Evolutionary conservation across 2,888 invertebrate genomes (phyloP).

Genomic region (Emmelina monodactyla): DNA sequence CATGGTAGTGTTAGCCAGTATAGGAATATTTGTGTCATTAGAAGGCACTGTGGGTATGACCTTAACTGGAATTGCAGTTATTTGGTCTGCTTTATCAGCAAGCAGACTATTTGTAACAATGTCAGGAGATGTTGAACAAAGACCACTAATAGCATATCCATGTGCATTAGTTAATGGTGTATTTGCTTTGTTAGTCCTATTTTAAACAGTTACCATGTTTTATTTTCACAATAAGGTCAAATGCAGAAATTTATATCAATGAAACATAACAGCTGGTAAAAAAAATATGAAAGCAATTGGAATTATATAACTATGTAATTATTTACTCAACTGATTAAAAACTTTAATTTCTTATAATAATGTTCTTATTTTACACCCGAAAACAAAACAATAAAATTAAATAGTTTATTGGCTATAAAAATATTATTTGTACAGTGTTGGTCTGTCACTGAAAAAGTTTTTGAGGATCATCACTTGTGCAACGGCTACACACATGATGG

Average conservation of each 20-base stretch:
- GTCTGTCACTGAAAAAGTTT: slow-evolving; percentile 81
- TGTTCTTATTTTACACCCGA: slow-evolving; percentile 11
- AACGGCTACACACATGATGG: slow-evolving; percentile 85
- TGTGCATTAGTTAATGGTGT: slow-evolving; percentile 92
- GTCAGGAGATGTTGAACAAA: slow-evolving; percentile 85
- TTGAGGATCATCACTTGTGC: slow-evolving; percentile 90
- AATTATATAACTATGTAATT: too few relatives aligned
- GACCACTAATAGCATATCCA: slow-evolving; percentile 89
- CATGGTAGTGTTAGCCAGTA: slow-evolving; percentile 84
- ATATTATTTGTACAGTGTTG: slow-evolving; percentile 51
- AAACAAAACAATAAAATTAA: slow-evolving; percentile 16
- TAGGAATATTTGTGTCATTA: slow-evolving; percentile 81
- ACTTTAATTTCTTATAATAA: too few relatives aligned
- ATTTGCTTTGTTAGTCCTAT: slow-evolving; percentile 90
- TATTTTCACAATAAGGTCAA: too few relatives aligned
- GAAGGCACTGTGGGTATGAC: slow-evolving; percentile 74
- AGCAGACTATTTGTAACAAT: slow-evolving; percentile 92
- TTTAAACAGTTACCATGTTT: too few relatives aligned
- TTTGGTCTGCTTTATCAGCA: slow-evolving; percentile 93
- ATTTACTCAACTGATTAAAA: too few relatives aligned
- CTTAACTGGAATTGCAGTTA: slow-evolving; percentile 72
- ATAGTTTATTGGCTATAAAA: slow-evolving; percentile 17
- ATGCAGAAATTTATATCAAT: too few relatives aligned
- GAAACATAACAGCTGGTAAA: too few relatives aligned
- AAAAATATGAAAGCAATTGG: slow-evolving; percentile 1